A percentile compares a stretch with the other conserved stretches of the same genome.
phyloP scores from a whole-genome alignment of 2,888 invertebrate genomes.

The Mycogona germanica region DNA sequence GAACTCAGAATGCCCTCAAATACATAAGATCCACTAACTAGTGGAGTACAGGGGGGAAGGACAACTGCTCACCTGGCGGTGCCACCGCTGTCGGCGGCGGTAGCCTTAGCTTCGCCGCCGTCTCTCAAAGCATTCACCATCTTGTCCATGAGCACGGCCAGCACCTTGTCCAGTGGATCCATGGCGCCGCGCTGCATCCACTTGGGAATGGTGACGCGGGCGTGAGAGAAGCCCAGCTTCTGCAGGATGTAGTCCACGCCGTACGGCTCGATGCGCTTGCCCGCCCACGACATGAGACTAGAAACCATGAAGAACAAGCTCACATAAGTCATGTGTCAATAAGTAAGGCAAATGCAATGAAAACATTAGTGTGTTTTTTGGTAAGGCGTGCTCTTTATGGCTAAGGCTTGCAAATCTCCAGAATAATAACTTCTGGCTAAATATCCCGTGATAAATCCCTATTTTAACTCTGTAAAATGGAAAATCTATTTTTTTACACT shows the following conservation, averaged over 20 bases:
- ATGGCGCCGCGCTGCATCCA: slow-evolving; percentile 98
- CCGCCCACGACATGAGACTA: slow-evolving; percentile 55
- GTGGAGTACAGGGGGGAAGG: too few relatives aligned
- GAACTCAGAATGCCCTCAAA: too few relatives aligned
- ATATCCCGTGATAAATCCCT: neutral
- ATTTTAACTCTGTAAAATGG: neutral
- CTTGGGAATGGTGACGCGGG: slow-evolving; percentile 96
- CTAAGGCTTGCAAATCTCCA: too few relatives aligned
- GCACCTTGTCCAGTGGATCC: slow-evolving; percentile 89
- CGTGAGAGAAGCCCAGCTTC: slow-evolving; percentile 94
- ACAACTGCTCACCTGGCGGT: too few relatives aligned
- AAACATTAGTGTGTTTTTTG: too few relatives aligned
- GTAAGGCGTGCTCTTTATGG: too few relatives aligned
- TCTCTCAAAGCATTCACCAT: slow-evolving; percentile 22
- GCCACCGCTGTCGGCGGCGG: too few relatives aligned
- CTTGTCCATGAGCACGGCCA: slow-evolving; percentile 50
- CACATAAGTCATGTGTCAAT: neutral
- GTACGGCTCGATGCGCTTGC: slow-evolving; percentile 94
- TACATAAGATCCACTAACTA: too few relatives aligned
- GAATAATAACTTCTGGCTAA: neutral
- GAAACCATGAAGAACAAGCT: neutral
- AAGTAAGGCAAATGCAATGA: neutral
- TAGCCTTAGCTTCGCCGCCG: slow-evolving; percentile 2
- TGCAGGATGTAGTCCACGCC: slow-evolving; percentile 97
- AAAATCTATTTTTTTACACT: too few relatives aligned